A percentile compares a stretch with the other conserved stretches of the same genome.
phyloP scores from a whole-genome alignment of 2,888 invertebrate genomes.

The Trissolcus brochymenae region DNA sequence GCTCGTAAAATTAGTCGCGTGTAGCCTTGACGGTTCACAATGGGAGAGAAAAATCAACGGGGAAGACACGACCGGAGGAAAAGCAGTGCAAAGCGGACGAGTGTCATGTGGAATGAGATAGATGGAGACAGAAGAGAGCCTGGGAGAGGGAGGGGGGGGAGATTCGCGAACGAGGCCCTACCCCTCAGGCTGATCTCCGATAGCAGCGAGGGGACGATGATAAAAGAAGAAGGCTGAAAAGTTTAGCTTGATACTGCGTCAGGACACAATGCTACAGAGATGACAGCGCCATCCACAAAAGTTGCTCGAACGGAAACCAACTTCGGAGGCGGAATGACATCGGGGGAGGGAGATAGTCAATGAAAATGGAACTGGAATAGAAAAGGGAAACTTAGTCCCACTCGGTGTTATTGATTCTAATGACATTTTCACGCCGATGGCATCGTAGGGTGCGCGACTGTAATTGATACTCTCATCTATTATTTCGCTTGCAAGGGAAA shows the following conservation, averaged over 20 bases:
- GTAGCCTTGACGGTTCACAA: conserved; percentile 38
- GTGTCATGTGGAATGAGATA: conserved; percentile 1
- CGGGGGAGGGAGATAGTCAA: conserved; percentile 30
- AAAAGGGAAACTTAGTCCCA: conserved; percentile 44
- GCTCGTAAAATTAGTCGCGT: conserved; percentile 60
- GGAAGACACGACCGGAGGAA: conserved; percentile 1
- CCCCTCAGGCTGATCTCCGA: conserved; percentile 58
- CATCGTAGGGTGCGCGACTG: conserved; percentile 62
- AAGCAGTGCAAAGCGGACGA: background rate
- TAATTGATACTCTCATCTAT: conserved; percentile 69
- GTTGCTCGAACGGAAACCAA: conserved; percentile 66
- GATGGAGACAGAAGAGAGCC: background rate
- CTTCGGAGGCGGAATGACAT: conserved; percentile 54
- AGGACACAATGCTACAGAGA: conserved; percentile 58
- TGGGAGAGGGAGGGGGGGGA: background rate
- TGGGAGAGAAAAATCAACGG: conserved; percentile 13
- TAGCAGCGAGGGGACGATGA: conserved; percentile 54
- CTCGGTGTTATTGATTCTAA: conserved; percentile 72
- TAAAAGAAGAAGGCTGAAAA: conserved; percentile 59
- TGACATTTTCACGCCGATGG: conserved; percentile 73
- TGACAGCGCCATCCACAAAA: conserved; percentile 65
- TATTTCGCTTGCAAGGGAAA: conserved; percentile 45
- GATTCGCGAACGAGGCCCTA: conserved; percentile 46
- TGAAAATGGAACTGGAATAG: conserved; percentile 46
- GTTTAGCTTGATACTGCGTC: conserved; percentile 53